Percentiles rank a stretch among this genome's conserved stretches.
Evolutionary conservation across 30 jellyfish, hydroid and myxozoan genomes (phyloP).

Genomic region (Turritopsis rubra): DNA sequence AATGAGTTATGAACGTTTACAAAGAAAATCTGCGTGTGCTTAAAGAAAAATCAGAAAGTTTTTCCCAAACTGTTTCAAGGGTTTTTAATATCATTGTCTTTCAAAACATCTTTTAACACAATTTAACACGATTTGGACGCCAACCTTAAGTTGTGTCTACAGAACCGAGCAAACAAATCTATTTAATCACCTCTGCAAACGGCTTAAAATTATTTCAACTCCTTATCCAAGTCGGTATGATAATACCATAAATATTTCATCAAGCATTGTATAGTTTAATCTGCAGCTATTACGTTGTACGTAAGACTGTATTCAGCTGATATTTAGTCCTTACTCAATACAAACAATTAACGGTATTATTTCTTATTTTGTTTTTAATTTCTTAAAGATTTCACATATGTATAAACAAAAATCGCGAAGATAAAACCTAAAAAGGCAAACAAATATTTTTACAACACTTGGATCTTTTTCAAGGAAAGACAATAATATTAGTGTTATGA

Average conservation of each 20-base stretch:
- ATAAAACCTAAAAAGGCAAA: neutral
- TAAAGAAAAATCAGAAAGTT: neutral
- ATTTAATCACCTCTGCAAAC: neutral
- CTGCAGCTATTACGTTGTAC: neutral
- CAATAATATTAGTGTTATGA: neutral
- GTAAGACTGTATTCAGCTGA: neutral
- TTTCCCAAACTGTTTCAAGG: neutral
- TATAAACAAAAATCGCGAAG: neutral
- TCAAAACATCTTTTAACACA: neutral
- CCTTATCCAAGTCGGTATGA: neutral
- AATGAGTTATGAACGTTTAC: neutral
- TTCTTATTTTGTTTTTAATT: too few relatives aligned
- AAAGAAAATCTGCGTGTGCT: neutral
- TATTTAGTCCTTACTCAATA: neutral
- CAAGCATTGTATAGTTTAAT: neutral
- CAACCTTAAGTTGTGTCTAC: neutral
- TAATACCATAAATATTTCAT: neutral
- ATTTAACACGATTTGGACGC: neutral
- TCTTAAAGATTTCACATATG: too few relatives aligned
- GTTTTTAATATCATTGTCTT: too few relatives aligned
- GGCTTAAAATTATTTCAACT: neutral
- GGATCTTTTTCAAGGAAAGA: neutral
- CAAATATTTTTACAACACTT: neutral
- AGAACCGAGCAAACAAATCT: neutral
- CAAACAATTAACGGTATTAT: neutral